A percentile compares a stretch with the other conserved stretches of the same genome.
Conservation (phyloP, 2,113 vertebrate species). For the Limnothrissa miodon region DNA sequence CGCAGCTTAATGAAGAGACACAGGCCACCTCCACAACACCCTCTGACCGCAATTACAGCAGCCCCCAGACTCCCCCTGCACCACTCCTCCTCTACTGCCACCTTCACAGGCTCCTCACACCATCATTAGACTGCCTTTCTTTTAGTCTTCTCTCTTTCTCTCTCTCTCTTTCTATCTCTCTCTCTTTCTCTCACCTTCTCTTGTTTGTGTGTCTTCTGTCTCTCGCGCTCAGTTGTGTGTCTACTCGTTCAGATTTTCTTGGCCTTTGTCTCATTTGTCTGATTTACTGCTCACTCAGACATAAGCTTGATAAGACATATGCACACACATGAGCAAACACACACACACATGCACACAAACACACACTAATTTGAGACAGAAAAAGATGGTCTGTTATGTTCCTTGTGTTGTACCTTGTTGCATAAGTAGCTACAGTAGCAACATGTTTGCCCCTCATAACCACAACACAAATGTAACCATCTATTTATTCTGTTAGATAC, state of each 20-base stretch:
- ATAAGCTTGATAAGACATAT: background rate
- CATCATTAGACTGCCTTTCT: background rate
- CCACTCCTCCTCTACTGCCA: slow-evolving; percentile 3
- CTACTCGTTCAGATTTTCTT: background rate
- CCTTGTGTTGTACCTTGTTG: too few species aligned
- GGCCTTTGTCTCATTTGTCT: background rate
- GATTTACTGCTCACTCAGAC: background rate
- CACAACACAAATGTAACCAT: too few species aligned
- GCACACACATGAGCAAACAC: background rate
- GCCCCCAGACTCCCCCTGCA: slow-evolving; percentile 20
- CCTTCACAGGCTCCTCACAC: background rate
- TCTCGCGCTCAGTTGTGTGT: background rate
- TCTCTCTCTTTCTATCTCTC: slow-evolving; percentile 5
- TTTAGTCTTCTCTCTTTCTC: slow-evolving; percentile 11
- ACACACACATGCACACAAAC: background rate
- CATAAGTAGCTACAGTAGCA: too few species aligned
- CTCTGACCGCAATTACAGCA: slow-evolving; percentile 31
- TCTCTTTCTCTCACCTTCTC: background rate
- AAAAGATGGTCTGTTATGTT: too few species aligned
- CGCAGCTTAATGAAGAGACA: slow-evolving; percentile 36
- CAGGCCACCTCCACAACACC: slow-evolving; percentile 19
- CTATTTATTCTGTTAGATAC: too few species aligned
- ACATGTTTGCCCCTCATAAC: too few species aligned
- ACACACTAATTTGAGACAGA: too few species aligned
- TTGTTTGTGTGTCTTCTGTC: background rate